Evolutionary conservation across 2,113 vertebrate species (phyloP).

Genomic region (Taxidea taxus): DNA sequence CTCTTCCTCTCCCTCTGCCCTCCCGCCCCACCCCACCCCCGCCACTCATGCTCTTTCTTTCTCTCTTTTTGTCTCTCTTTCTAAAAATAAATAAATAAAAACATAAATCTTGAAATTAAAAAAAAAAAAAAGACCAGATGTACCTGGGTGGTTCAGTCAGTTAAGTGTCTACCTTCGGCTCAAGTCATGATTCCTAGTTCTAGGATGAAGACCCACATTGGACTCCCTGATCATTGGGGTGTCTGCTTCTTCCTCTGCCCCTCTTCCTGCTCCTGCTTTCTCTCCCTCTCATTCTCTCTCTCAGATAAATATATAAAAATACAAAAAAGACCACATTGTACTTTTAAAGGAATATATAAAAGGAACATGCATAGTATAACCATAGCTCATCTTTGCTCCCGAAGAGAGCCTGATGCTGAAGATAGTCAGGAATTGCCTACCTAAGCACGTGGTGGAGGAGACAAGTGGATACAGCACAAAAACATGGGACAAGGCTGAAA

Average conservation of each 20-base stretch:
- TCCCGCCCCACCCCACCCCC: no score
- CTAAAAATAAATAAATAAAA: neutral
- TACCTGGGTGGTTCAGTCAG: neutral
- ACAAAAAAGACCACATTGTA: neutral
- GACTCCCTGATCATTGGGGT: fast-evolving
- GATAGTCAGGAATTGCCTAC: neutral
- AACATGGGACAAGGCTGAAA: conserved; percentile 51
- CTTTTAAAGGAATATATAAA: neutral
- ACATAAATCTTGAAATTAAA: neutral
- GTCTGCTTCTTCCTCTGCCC: neutral
- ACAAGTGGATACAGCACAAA: neutral
- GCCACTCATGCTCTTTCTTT: no score
- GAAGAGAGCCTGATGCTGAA: neutral
- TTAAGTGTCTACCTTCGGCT: neutral
- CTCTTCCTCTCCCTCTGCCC: no score
- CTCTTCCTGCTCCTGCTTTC: no score
- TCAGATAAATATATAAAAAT: neutral
- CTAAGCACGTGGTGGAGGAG: fast-evolving
- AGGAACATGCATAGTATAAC: fast-evolving
- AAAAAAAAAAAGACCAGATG: neutral
- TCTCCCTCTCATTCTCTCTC: neutral
- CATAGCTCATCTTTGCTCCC: neutral
- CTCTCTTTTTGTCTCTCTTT: neutral
- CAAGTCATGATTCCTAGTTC: neutral
- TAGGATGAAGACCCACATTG: neutral